Evolutionary conservation across 2,797 vertebrate species (phyloP), one percentile per base, ranked within the genome.

Genomic region (Danio jaintianensis): DNA sequence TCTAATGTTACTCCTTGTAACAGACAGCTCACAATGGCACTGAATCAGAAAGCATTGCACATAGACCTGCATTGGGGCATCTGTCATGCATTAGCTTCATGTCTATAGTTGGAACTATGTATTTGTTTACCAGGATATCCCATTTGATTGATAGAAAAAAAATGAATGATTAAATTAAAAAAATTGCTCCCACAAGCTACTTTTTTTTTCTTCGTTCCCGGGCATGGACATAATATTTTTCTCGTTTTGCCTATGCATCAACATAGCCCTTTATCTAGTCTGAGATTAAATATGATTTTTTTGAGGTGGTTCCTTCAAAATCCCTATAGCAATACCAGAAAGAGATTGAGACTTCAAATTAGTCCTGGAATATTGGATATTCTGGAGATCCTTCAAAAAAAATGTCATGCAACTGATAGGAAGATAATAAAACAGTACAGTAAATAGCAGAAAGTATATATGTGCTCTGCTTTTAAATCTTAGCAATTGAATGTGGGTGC

Each of bases 391-490:
- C 29, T 36, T 29, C 10, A 29, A 29, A n/a, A n/a, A 29, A 29
- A 29, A 29, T 29, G 29, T 29, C 29, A 29, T 29, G 3, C 29
- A 53, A 38, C 36, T 36, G 55, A 59, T 73, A 56, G 55, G 3
- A 73, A 45, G 7, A 15, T n/a, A 20, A 7, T 40, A 40, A 5
- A 67, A 45, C 61, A 62, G 48, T 36, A 53, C 13, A 40, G 12
- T 71, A 22, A n/a, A 52, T 45, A 62, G 29, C 3, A 29, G 29
- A 29, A 29, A 29, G 29, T 29, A 22, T 47, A 50, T 48, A 9
- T 63, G 43, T 75, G 68, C 15, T 20, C 42, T 71, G 67, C 55
- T 56, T 59, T 75, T 61, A 15, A 76, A 42, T 55, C 8, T 72
- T n/a, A 18, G 42, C 10, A 16, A 48, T 18, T 70, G 45, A 40